A percentile compares a stretch with the other conserved stretches of the same genome.
Conservation (phyloP, 2,888 invertebrate genomes). For the Synanthedon andrenaeformis region DNA sequence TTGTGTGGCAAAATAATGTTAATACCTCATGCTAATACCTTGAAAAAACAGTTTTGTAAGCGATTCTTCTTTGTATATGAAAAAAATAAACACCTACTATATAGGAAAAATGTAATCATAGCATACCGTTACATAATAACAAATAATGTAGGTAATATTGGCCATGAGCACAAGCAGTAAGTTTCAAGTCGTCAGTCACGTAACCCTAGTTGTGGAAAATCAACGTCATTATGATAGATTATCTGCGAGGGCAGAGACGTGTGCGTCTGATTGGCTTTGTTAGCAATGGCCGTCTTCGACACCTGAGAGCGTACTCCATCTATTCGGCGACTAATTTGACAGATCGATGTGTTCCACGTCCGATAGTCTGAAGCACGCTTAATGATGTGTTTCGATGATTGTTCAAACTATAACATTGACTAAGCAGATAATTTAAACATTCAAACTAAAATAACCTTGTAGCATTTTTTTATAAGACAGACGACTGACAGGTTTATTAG, state of each 20-base stretch:
- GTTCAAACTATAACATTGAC: not conserved
- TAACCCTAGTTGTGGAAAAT: constrained; percentile 46
- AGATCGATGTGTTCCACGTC: constrained; percentile 48
- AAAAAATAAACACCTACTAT: too few relatives aligned
- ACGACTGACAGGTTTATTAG: too few relatives aligned
- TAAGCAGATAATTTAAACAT: not conserved
- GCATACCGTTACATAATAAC: too few relatives aligned
- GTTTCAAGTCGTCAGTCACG: constrained; percentile 35
- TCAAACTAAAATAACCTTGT: not conserved
- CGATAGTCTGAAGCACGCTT: constrained; percentile 38
- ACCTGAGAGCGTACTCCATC: constrained; percentile 45
- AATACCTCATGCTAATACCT: too few relatives aligned
- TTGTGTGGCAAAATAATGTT: too few relatives aligned
- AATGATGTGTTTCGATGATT: constrained; percentile 25
- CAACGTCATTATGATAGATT: constrained; percentile 68
- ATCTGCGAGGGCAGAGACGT: constrained; percentile 48
- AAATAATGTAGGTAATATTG: not conserved
- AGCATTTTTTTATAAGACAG: too few relatives aligned
- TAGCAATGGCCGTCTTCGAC: constrained; percentile 50
- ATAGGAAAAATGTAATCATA: too few relatives aligned
- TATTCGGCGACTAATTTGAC: constrained; percentile 56
- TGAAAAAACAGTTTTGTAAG: too few relatives aligned
- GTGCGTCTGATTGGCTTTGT: constrained; percentile 64
- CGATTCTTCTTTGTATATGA: too few relatives aligned
- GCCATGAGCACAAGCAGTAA: constrained; percentile 4